A percentile compares a stretch with the other conserved stretches of the same genome.
Evolutionary conservation across 2,888 invertebrate genomes (phyloP).

Genomic region (Galeruca laticollis): DNA sequence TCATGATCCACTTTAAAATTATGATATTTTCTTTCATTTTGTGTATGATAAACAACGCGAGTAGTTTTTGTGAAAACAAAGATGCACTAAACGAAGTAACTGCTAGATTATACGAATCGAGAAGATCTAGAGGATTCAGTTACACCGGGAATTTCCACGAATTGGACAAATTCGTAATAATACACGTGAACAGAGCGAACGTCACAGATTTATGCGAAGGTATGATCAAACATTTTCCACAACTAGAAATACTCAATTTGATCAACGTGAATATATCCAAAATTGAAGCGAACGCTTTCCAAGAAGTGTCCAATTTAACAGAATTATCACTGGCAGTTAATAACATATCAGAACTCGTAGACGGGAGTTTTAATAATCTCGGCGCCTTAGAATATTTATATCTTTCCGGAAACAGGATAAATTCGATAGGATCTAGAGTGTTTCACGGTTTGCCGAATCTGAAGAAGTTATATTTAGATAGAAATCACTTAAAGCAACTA

Average conservation of each 20-base stretch:
- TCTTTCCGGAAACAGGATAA: constrained; percentile 53
- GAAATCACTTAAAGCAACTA: constrained; percentile 52
- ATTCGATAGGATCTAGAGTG: constrained; percentile 49
- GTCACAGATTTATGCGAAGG: constrained; percentile 55
- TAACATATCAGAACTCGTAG: constrained; percentile 47
- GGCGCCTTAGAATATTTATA: constrained; percentile 49
- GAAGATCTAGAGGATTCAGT: constrained; percentile 24
- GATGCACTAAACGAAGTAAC: constrained; percentile 51
- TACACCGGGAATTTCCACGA: constrained; percentile 42
- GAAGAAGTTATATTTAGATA: constrained; percentile 52
- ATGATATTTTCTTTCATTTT: constrained; percentile 10
- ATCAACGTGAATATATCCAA: constrained; percentile 52
- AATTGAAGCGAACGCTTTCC: constrained; percentile 54
- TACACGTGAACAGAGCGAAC: constrained; percentile 54
- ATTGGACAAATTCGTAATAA: constrained; percentile 46
- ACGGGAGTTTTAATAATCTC: constrained; percentile 51
- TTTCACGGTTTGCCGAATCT: constrained; percentile 51
- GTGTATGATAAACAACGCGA: neutral
- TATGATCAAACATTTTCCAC: constrained; percentile 54
- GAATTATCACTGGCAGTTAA: constrained; percentile 56
- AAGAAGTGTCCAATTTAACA: constrained; percentile 51
- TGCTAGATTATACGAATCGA: constrained; percentile 42
- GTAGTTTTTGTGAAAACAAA: constrained; percentile 45
- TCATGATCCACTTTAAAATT: neutral
- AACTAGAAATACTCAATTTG: constrained; percentile 49